Conservation (phyloP, 64 coral and sea anemone species). For the Montipora sp. region DNA sequence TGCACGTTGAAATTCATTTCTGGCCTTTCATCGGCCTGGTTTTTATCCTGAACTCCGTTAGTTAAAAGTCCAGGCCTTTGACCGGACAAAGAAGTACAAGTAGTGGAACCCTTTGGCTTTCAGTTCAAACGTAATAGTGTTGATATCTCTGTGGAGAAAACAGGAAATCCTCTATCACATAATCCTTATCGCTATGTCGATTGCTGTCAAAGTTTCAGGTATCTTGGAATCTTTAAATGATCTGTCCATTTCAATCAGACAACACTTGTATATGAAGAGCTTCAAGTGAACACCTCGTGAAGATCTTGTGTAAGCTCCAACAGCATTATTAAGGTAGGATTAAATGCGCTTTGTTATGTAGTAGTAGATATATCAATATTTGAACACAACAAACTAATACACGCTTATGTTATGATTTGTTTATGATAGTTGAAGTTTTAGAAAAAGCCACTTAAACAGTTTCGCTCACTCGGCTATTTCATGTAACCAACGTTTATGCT, state of each 20-base stretch:
- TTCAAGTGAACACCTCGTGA: not conserved
- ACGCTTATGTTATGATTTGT: not conserved
- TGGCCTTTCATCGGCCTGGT: too few species aligned
- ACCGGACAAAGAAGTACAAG: too few species aligned
- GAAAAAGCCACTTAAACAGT: too few species aligned
- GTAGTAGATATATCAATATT: not conserved
- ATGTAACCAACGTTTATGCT: too few species aligned
- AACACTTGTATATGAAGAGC: slow-evolving; percentile 41
- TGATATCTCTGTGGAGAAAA: not conserved
- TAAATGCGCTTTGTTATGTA: not conserved
- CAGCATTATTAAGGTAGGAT: slow-evolving; percentile 7
- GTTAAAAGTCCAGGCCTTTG: too few species aligned
- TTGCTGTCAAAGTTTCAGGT: slow-evolving; percentile 21
- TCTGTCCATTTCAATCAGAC: not conserved
- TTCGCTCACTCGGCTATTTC: too few species aligned
- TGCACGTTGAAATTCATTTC: too few species aligned
- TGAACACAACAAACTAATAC: not conserved
- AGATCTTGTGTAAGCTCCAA: not conserved
- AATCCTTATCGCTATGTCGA: slow-evolving; percentile 12
- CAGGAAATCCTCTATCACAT: slow-evolving; percentile 8
- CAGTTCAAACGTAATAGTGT: not conserved
- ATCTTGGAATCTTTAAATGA: slow-evolving; percentile 15
- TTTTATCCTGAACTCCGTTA: too few species aligned
- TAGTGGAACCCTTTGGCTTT: not conserved
- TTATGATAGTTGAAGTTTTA: too few species aligned